These are phyloP conservation scores for Drosophila biarmipes DNA, from an alignment of 1,140 invertebrate genomes.

Conservation along the genomic window DNA sequence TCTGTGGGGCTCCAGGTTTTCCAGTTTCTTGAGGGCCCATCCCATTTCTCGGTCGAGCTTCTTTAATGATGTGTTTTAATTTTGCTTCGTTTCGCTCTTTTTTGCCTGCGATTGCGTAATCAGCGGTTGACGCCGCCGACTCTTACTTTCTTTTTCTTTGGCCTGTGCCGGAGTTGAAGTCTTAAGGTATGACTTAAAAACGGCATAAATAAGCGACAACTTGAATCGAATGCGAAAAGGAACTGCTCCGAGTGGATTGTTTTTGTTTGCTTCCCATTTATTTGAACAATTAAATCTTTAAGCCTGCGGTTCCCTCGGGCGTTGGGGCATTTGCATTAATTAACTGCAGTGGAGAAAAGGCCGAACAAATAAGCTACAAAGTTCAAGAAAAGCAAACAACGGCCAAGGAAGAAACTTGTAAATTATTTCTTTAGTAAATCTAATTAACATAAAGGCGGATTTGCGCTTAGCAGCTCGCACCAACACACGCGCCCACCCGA, in stretches of 20 bases:
- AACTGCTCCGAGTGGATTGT: constrained; percentile 10
- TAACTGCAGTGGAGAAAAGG: constrained; percentile 31
- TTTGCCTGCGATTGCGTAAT: constrained; percentile 64
- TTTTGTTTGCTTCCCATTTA: constrained; percentile 10
- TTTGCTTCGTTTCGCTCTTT: constrained; percentile 37
- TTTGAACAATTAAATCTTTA: constrained; percentile 53
- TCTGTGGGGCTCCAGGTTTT: constrained; percentile 11
- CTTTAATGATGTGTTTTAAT: constrained; percentile 75
- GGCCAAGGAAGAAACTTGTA: constrained; percentile 55
- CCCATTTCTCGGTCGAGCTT: constrained; percentile 50
- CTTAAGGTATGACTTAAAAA: constrained; percentile 35
- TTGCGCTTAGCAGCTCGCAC: constrained; percentile 50
- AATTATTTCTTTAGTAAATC: constrained; percentile 72
- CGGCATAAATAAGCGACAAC: constrained; percentile 28
- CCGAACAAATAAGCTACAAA: constrained; percentile 38
- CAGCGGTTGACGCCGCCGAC: constrained; percentile 49
- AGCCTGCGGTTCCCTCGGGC: constrained; percentile 19
- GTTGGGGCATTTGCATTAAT: constrained; percentile 59
- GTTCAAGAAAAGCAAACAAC: constrained; percentile 16
- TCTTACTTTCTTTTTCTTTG: constrained; percentile 80
- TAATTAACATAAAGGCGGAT: constrained; percentile 80
- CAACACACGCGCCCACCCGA: constrained; percentile 42
- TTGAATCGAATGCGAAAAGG: constrained; percentile 39
- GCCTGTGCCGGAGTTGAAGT: constrained; percentile 17
- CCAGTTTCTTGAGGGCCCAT: constrained; percentile 25